These are phyloP conservation scores for Pelochelys cantorii DNA, from an alignment of 2,797 vertebrate species.

Conservation along the genomic window DNA sequence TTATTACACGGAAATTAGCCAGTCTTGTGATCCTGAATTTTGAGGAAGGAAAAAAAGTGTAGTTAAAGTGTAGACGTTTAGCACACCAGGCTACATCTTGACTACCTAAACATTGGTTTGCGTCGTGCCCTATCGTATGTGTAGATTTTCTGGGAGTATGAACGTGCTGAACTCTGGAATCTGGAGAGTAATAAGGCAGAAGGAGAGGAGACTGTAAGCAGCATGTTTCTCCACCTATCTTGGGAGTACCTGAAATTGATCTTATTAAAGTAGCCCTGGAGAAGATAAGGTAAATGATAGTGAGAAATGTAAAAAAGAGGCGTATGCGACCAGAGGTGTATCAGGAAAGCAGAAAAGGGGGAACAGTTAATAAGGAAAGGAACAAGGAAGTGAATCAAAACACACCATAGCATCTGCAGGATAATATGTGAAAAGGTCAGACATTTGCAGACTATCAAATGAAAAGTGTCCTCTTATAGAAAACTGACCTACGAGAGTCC, in stretches of 20 bases:
- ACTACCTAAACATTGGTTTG: background rate
- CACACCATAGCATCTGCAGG: background rate
- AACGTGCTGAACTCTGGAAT: background rate
- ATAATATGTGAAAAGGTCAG: background rate
- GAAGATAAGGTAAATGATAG: background rate
- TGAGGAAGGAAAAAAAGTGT: background rate
- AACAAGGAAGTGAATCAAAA: background rate
- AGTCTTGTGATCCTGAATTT: background rate
- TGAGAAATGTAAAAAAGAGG: accelerated
- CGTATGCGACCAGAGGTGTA: background rate
- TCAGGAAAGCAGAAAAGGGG: background rate
- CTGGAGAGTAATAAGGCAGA: background rate
- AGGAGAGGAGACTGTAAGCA: background rate
- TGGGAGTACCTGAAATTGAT: background rate
- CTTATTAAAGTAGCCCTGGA: background rate
- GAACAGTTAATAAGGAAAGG: background rate
- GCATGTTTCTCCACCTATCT: background rate
- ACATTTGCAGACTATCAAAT: background rate
- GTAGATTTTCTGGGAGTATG: background rate
- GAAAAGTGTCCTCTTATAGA: background rate
- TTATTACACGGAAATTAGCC: background rate
- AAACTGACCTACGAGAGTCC: background rate
- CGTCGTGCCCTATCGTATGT: background rate
- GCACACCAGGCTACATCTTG: background rate
- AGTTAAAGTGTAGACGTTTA: background rate